phyloP scores from a whole-genome alignment of 2,797 vertebrate species.

The Podarcis siculus region DNA sequence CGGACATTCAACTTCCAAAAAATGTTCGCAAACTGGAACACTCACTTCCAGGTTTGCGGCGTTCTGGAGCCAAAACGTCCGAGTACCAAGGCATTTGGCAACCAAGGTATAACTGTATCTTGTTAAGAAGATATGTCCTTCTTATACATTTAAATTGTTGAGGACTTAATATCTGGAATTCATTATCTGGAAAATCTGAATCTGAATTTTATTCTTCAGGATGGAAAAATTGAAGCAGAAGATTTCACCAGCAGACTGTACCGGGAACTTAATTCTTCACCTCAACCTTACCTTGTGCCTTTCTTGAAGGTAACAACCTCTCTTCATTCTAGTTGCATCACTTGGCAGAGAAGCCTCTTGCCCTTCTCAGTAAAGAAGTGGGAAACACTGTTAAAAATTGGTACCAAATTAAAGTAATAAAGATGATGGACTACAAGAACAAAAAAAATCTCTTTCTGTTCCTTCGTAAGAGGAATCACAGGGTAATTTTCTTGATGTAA shows the following conservation, averaged over 20 bases:
- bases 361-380: neutral
- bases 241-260: constrained; percentile 97
- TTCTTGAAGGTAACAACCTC: constrained; percentile 90
- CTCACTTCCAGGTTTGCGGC: too few relatives aligned
- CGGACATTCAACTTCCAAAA: too few relatives aligned
- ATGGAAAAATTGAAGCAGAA: constrained; percentile 94
- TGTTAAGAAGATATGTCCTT: neutral
- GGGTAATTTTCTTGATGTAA: neutral
- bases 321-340: neutral
- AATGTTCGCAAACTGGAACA: too few relatives aligned
- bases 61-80: too few relatives aligned
- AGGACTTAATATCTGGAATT: neutral
- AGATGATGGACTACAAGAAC: neutral
- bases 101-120: too few relatives aligned
- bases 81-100: too few relatives aligned
- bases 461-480: neutral
- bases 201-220: constrained; percentile 77
- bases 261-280: constrained; percentile 96
- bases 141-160: neutral
- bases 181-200: neutral
- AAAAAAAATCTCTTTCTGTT: neutral
- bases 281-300: constrained; percentile 99
- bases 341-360: neutral
- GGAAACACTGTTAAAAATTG: neutral
- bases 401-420: neutral